Evolutionary conservation across 2,888 invertebrate species (phyloP).

Genomic region (Leucophenga maculata): DNA sequence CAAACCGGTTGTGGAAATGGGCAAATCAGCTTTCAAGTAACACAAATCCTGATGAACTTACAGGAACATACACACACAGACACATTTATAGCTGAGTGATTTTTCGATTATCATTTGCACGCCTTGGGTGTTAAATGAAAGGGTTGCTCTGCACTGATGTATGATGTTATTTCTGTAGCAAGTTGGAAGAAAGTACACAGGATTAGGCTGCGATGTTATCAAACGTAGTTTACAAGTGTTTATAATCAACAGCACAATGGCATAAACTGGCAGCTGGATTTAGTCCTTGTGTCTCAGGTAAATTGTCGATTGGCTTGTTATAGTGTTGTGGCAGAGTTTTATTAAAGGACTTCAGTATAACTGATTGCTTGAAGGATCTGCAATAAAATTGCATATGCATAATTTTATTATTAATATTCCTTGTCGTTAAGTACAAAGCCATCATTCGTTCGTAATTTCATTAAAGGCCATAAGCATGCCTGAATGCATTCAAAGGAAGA

Average conservation of each 20-base stretch:
- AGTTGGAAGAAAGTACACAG: background rate
- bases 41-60: constrained; percentile 22
- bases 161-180: background rate
- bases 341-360: too few species aligned
- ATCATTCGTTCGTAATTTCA: constrained; percentile 56
- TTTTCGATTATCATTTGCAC: constrained; percentile 66
- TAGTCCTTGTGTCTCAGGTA: background rate
- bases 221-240: constrained; percentile 50
- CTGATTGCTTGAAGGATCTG: background rate
- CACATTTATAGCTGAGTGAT: constrained; percentile 58
- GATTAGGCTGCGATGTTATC: constrained; percentile 35
- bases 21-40: constrained; percentile 58
- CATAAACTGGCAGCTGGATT: background rate
- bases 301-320: too few species aligned
- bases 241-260: constrained; percentile 21
- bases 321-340: too few species aligned
- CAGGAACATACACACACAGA: constrained; percentile 31
- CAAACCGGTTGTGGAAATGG: constrained; percentile 65
- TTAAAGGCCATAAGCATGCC: constrained; percentile 39
- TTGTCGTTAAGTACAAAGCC: too few species aligned
- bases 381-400: constrained; percentile 56
- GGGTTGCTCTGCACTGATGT: background rate
- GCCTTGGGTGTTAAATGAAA: constrained; percentile 64
- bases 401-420: constrained; percentile 38
- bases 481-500: constrained; percentile 1